phyloP scores from a whole-genome alignment of 2,113 vertebrate species.

The Cheirogaleus medius region DNA sequence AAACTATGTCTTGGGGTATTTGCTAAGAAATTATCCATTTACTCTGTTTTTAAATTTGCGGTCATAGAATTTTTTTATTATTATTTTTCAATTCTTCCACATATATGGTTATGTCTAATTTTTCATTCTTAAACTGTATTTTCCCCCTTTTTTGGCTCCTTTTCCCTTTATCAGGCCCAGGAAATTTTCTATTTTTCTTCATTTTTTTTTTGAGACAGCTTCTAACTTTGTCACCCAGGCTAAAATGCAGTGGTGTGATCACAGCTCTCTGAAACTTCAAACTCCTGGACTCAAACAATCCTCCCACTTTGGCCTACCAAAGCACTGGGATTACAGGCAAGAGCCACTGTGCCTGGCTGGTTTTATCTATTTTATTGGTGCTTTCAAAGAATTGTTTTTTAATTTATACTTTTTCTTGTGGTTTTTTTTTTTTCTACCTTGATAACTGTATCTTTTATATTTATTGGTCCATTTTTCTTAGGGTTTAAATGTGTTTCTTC shows the following conservation, averaged over 20 bases:
- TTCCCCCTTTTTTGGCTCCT: background rate
- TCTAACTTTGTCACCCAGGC: too few relatives aligned
- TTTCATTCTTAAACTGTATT: background rate
- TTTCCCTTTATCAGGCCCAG: background rate
- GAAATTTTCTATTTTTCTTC: too few relatives aligned
- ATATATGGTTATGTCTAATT: background rate
- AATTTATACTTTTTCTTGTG: background rate
- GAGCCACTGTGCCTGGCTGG: too few relatives aligned
- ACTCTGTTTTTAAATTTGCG: background rate
- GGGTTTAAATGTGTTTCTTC: background rate
- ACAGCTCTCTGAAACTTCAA: too few relatives aligned
- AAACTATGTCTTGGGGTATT: background rate
- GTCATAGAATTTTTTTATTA: background rate
- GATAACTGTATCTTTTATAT: slow-evolving; percentile 2
- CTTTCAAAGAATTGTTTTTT: slow-evolving; percentile 29
- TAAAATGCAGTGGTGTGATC: too few relatives aligned
- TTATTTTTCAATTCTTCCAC: background rate
- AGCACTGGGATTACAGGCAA: too few relatives aligned
- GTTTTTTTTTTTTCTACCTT: background rate
- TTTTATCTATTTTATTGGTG: background rate
- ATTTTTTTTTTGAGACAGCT: too few relatives aligned
- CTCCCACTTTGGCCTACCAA: too few relatives aligned
- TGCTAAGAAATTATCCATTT: slow-evolving; percentile 6
- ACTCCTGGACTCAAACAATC: too few relatives aligned
- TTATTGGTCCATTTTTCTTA: slow-evolving; percentile 15